Evolutionary conservation across 2,888 invertebrate species (phyloP), one percentile per base, ranked within the genome.

Genomic region (Lymantria monacha): DNA sequence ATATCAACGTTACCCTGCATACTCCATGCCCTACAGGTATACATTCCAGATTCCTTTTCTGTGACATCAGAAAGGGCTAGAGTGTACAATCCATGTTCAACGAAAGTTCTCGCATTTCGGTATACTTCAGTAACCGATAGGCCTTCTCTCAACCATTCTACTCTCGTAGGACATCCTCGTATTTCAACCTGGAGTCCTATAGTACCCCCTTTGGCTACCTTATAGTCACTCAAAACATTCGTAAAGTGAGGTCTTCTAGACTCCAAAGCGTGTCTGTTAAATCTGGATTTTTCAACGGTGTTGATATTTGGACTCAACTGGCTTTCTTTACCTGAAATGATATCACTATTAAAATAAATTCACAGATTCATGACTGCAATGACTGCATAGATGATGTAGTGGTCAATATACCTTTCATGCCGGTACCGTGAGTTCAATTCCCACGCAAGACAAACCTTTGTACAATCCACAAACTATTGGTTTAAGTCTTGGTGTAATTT

Each of bases 171-270:
- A 14, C 88, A 88, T 70, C 95, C 95, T 76, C 93, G 94, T 36
- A 96, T 94, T 80, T 96, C 95, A 0, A 96, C 96, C 78, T 96
- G 96, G 14, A 97, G 92, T 3, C 96, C 96, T 55, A 96, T 94
- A 0, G 96, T 95, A 37, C 96, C 96, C 0, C 96, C 96, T 52
- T 92, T 89, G 3, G 95, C 93, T 0, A 96, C 96, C 49, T 93
- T 93, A 70, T 95, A 94, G 72, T 96, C 96, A 0, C 93, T 93
- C 22, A 96, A 80, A 0, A 94, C 93, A 53, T 92, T 93, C 0
- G 94, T 91, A 67, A 96, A 95, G 69, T 94, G 93, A 0, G 96
- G 96, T 57, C 93, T 91, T 43, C 93, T 87, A n/a, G 92, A 91
- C 72, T 89, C 91, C 45, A 83, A 65, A 22, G 76, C 79, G 72